Evolutionary conservation across 1,140 invertebrate species (phyloP), one percentile per base, ranked within the genome.

Genomic region (Diorhabda elongata): DNA sequence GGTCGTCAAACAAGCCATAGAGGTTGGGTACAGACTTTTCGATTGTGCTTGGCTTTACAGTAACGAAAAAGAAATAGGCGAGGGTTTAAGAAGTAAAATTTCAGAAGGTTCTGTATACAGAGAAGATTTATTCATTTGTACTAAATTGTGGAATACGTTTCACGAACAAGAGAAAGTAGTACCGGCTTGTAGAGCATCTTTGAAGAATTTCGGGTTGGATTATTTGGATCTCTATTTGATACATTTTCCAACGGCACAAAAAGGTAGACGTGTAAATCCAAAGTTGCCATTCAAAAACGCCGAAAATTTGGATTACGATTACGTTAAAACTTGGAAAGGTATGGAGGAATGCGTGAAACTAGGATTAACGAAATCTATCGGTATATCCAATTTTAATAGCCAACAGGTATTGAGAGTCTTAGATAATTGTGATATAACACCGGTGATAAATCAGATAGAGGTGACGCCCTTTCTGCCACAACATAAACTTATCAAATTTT

Each of bases 1-100:
- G 75, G 90, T 90, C 42, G 85, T 92, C 0, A 83, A 82, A 68
- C 77, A 80, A 70, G 95, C 95, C 2, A 91, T 97, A 67, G 87
- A 92, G 70, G 82, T 84, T 59, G 95, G 95, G 4, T 98, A 98
- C 81, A 84, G 95, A 7, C 94, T 94, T 77, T 88, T 98, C 71
- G 96, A 98, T 80, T 94, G 93, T 78, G 95, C 95, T 45, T 85
- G 85, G 65, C 87, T 89, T 75, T 98, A 97, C 81, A 83, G 85
- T 66, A 97, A 95, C 74, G 95, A 98, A 80, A 78, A 82, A 11
- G 92, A 96, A 82, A 88, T 98, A 59, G 95, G 95, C 0, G 78
- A 80, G 61, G 94, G 89, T 1, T 81, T 98, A 44, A 44, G 58
- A 47, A 83, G 88, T 26, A 90, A 92, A 78, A 89, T 98, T 64